Base-by-base conservation (phyloP, 2,888 invertebrate species). In the Hemaris fuciformis region DNA sequence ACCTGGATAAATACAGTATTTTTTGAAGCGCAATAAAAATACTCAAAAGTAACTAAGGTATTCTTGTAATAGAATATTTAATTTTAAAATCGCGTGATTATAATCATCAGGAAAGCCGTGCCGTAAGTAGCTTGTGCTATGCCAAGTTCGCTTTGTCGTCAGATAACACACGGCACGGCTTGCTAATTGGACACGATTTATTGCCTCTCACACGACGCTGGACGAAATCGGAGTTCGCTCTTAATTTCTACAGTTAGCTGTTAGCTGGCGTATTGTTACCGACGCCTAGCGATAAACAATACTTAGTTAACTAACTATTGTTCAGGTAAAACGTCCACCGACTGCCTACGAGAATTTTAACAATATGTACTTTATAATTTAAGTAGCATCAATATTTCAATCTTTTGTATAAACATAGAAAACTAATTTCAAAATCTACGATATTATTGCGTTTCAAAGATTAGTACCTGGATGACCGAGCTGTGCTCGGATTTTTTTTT, bases 141-240 rank as follows among this genome's bases (percentile, higher is more conserved):
- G 77, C 79, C 80, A 81, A 84, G 80, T 78, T 80, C 69, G 76
- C 87, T 88, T 89, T 88, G 88, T 85, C 78, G 80, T 71, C 77
- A 77, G 87, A 87, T 88, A 88, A 73, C 76, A 77, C 78, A 45
- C 70, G 73, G 75, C 72, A 73, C 72, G 69, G 71, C 69, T 74
- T 75, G 84, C 91, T 91, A 91, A 91, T 91, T 91, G 87, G 91
- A 81, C 80, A 83, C 80, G 85, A 91, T 90, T 89, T 90, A 91
- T 88, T 83, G 69, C 68, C 69, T 65, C 62, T 67, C 68, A 81
- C 81, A 77, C 74, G 75, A 77, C 64, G 69, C 68, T 61, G 66
- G 65, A 66, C 72, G 66, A 66, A 69, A 71, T 70, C 65, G 41
- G 57, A 64, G 65, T 48, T 63, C 63, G 64, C 67, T 66, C 69